Evolutionary conservation across 2,888 invertebrate genomes (phyloP).

Genomic region (Agelastica alni): DNA sequence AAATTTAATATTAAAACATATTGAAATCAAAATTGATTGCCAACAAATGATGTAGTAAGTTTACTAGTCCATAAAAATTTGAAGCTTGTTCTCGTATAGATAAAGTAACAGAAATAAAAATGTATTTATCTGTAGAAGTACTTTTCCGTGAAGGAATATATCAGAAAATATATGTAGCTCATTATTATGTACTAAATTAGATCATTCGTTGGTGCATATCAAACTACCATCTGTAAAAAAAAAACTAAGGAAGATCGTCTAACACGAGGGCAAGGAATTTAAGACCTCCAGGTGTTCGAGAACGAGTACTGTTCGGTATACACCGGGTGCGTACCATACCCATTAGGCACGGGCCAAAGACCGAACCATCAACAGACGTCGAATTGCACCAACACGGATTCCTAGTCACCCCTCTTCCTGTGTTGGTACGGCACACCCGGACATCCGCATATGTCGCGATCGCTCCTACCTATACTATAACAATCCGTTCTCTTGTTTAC

Average conservation of each 20-base stretch:
- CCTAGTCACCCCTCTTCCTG: slow-evolving; percentile 49
- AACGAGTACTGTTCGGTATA: slow-evolving; percentile 29
- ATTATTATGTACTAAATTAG: too few relatives aligned
- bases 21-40: too few relatives aligned
- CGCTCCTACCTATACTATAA: slow-evolving; percentile 39
- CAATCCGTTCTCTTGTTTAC: slow-evolving; percentile 1
- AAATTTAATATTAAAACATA: too few relatives aligned
- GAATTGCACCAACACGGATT: slow-evolving; percentile 43
- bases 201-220: too few relatives aligned
- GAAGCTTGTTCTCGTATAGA: too few relatives aligned
- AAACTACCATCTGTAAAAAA: slow-evolving; percentile 3
- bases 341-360: slow-evolving; percentile 22
- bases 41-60: too few relatives aligned
- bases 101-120: too few relatives aligned
- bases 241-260: background rate
- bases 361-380: slow-evolving; percentile 21
- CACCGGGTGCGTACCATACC: slow-evolving; percentile 23
- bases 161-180: too few relatives aligned
- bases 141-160: too few relatives aligned
- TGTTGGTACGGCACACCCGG: slow-evolving; percentile 44
- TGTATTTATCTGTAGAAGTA: too few relatives aligned
- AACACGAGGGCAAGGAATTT: slow-evolving; percentile 11
- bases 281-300: slow-evolving; percentile 31
- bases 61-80: too few relatives aligned
- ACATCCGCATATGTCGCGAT: slow-evolving; percentile 48